phyloP scores from a whole-genome alignment of 2,888 invertebrate species.

The Aphrophora alni region DNA sequence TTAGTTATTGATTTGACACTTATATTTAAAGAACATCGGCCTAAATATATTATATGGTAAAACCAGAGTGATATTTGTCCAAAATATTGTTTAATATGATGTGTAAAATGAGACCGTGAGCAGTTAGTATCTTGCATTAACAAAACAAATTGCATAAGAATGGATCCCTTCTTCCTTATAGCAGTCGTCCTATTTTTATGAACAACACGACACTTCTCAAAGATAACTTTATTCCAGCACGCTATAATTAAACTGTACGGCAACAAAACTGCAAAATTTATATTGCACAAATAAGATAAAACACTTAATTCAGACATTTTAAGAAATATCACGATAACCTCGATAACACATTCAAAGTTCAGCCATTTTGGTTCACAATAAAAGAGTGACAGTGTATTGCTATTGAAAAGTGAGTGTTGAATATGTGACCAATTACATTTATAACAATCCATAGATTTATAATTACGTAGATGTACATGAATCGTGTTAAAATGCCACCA shows the following conservation, averaged over 20 bases:
- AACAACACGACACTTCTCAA: background rate
- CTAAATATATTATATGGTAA: background rate
- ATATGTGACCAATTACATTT: too few species aligned
- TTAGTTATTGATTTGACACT: background rate
- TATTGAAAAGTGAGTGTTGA: too few species aligned
- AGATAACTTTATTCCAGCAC: background rate
- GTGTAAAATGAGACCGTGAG: background rate
- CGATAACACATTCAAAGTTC: background rate
- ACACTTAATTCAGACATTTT: constrained; percentile 6
- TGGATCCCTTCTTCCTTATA: background rate
- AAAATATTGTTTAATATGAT: background rate
- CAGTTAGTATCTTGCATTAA: background rate
- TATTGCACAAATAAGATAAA: background rate
- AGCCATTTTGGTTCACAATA: background rate
- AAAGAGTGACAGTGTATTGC: too few species aligned
- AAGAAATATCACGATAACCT: background rate
- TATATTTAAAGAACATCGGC: background rate
- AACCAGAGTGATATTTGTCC: background rate
- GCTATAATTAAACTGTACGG: background rate
- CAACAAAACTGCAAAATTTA: background rate
- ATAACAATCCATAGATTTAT: too few species aligned
- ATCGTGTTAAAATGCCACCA: too few species aligned
- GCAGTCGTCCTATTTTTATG: background rate
- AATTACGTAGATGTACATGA: too few species aligned
- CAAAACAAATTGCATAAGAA: background rate